Evolutionary conservation across 2,797 vertebrate species (phyloP).

Genomic region (Carapus acus): DNA sequence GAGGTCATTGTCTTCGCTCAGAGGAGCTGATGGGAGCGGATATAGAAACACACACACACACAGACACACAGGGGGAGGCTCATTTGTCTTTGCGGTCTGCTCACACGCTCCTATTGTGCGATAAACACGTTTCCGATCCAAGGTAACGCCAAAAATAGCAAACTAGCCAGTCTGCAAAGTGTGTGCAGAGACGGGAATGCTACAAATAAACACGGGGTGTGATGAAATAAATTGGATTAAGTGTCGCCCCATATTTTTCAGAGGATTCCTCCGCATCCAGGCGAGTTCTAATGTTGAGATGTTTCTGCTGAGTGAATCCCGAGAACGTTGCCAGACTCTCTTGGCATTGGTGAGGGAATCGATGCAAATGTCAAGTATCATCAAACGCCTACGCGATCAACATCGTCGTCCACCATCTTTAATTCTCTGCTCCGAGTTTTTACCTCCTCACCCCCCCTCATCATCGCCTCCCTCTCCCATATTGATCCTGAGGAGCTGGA

Average conservation of each 20-base stretch:
- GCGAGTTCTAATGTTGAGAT: too few species aligned
- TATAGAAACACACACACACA: slow-evolving; percentile 4
- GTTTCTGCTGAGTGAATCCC: too few species aligned
- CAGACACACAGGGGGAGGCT: neutral
- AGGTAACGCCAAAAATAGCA: too few species aligned
- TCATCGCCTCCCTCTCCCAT: neutral
- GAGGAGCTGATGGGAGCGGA: neutral
- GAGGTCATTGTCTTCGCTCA: neutral
- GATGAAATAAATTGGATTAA: too few species aligned
- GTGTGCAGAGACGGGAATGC: too few species aligned
- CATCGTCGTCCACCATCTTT: too few species aligned
- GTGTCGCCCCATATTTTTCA: too few species aligned
- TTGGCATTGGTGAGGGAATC: neutral
- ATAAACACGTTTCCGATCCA: too few species aligned
- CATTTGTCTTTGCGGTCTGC: neutral
- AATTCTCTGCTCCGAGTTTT: neutral
- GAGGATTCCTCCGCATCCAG: too few species aligned
- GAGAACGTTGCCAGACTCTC: neutral
- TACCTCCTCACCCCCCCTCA: neutral
- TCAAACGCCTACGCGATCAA: too few species aligned
- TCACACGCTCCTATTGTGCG: neutral
- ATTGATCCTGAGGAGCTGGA: neutral
- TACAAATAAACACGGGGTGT: too few species aligned
- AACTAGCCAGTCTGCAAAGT: too few species aligned
- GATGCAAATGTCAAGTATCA: neutral